Percentiles rank a stretch among this genome's conserved stretches.
phyloP scores from a whole-genome alignment of 2,797 vertebrate species.

The Mus caroli region DNA sequence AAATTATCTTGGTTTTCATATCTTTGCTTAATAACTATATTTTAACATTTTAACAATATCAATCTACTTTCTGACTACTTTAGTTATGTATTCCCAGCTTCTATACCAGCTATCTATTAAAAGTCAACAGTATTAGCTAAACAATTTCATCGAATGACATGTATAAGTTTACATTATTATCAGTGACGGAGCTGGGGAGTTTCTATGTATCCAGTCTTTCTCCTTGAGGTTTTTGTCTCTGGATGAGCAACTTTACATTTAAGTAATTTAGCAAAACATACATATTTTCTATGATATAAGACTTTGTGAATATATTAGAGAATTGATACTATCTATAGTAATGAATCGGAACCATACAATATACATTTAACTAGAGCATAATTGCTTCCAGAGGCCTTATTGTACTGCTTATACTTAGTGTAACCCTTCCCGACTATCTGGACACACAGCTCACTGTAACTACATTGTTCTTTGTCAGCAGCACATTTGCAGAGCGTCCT shows the following conservation, averaged over 20 bases:
- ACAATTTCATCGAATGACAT: neutral
- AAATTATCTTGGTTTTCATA: neutral
- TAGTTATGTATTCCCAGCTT: neutral
- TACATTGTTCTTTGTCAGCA: neutral
- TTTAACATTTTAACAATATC: neutral
- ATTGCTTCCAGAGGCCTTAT: neutral
- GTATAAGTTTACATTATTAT: neutral
- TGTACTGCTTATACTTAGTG: neutral
- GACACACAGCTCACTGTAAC: neutral
- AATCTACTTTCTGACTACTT: slow-evolving; percentile 26
- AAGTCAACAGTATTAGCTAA: neutral
- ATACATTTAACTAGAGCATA: neutral
- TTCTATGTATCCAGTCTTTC: neutral
- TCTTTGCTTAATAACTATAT: slow-evolving; percentile 10
- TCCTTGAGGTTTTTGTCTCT: neutral
- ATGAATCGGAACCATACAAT: neutral
- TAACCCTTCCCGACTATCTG: neutral
- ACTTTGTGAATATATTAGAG: neutral
- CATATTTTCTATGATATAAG: neutral
- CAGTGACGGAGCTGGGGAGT: neutral
- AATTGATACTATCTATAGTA: neutral
- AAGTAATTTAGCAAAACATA: neutral
- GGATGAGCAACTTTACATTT: neutral
- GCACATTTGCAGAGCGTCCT: neutral
- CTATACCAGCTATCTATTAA: neutral